Percentiles rank a stretch among this genome's conserved stretches.
Evolutionary conservation across 2,113 vertebrate genomes (phyloP).

Genomic region (Ardeotis arabs): DNA sequence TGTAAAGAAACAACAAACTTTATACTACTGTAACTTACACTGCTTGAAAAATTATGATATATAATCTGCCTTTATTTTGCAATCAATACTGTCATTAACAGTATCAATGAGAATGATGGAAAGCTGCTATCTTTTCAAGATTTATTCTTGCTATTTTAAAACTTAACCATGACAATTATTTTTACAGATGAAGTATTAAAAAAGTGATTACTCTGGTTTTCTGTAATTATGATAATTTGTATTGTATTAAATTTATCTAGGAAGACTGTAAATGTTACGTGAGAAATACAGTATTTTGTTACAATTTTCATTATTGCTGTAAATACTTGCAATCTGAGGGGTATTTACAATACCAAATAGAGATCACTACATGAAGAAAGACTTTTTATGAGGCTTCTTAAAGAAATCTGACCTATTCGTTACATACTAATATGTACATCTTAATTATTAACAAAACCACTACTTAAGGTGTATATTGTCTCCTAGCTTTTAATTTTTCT

Average conservation of each 20-base stretch:
- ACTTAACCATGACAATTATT: background rate
- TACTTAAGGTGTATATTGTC: conserved; percentile 1
- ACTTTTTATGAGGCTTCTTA: background rate
- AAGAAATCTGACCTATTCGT: background rate
- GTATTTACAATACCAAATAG: conserved; percentile 1
- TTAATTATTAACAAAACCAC: background rate
- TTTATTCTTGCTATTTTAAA: conserved; percentile 27
- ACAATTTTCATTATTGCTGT: background rate
- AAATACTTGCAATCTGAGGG: conserved; percentile 11
- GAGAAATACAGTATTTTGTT: background rate
- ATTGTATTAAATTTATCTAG: conserved; percentile 19
- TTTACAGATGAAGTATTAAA: background rate
- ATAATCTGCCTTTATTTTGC: conserved; percentile 41
- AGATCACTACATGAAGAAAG: background rate
- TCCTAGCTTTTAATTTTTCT: conserved; percentile 54
- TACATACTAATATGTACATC: background rate
- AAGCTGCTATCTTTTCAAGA: conserved; percentile 2
- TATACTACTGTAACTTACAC: conserved; percentile 10
- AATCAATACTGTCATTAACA: background rate
- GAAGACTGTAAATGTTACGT: background rate
- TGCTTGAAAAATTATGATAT: conserved; percentile 4
- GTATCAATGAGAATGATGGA: background rate
- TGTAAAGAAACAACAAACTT: background rate
- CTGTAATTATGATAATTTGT: background rate
- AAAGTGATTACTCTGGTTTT: background rate